These are phyloP conservation scores for Porphyrio hochstetteri DNA, from an alignment of 2,113 vertebrate species.

Conservation along the genomic window DNA sequence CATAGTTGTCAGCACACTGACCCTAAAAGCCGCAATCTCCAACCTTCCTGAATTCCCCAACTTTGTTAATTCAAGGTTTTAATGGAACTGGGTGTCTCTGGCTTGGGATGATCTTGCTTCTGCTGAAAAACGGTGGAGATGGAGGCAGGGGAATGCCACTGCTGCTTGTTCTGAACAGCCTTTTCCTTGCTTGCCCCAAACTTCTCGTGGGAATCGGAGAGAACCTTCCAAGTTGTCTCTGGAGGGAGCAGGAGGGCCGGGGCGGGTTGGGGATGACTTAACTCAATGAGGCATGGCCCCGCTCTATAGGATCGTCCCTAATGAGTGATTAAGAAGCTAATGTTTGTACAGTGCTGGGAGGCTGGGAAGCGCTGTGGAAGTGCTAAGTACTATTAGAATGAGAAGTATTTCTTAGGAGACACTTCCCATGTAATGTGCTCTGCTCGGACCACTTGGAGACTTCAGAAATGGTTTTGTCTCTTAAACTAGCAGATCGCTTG, in stretches of 20 bases:
- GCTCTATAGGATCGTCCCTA: slow-evolving; percentile 32
- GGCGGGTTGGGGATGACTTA: slow-evolving; percentile 46
- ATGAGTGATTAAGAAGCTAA: slow-evolving; percentile 57
- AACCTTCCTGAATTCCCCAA: neutral
- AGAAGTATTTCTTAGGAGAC: slow-evolving; percentile 13
- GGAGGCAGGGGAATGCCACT: rapidly evolving
- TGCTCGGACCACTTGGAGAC: neutral
- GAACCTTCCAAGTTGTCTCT: neutral
- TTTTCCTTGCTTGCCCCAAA: neutral
- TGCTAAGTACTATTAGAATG: slow-evolving; percentile 18
- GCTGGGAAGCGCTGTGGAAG: slow-evolving; percentile 9
- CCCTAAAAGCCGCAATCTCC: neutral
- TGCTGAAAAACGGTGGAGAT: neutral
- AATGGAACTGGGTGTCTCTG: neutral
- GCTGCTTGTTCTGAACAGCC: rapidly evolving
- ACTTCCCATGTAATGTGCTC: neutral
- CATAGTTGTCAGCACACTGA: neutral
- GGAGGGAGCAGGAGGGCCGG: slow-evolving; percentile 16
- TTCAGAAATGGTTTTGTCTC: neutral
- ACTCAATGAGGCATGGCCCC: slow-evolving; percentile 65
- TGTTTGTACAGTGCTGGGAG: slow-evolving; percentile 57
- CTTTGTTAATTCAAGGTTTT: neutral
- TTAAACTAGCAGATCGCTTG: neutral
- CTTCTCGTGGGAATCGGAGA: neutral
- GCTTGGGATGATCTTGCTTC: rapidly evolving